Evolutionary conservation across 37 sponge, comb jelly and placozoan species (phyloP), one percentile per base, ranked within the genome.

Genomic region (Bolinopsis microptera): DNA sequence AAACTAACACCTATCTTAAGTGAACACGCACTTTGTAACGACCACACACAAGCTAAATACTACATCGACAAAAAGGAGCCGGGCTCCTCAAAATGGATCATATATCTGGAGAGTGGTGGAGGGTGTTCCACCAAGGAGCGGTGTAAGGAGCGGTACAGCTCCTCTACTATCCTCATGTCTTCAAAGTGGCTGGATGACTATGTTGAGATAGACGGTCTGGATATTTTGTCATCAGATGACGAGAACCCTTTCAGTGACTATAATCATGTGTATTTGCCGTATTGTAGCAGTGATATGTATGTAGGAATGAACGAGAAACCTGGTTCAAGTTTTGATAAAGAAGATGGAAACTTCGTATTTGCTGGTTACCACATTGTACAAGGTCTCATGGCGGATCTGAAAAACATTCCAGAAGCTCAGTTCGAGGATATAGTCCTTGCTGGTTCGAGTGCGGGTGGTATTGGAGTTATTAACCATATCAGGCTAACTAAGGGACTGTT

Each of bases 31-130:
- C 69, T 94, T 25, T 96, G 96, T 95, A 95, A 95, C 72, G 96
- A 96, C 93, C 86, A 74, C 72, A 48, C 69, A 18, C 38, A 27
- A 38, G 95, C 94, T n/a, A 30, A 69, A 21, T 94, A 93, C 77
- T 94, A 92, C 39, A 69, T 38, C 30, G 75, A 38, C 34, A 39
- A 32, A 2, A 33, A 30, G 28, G 36, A 9, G 1, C 28, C 23
- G 5, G 32, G 5, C 41, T 27, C 38, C 8, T 30, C 34, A 27
- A 35, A 70, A n/a, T 97, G 96, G 96, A 75, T 96, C 27, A 93
- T 96, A 0, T 94, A 90, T 70, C 94, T 97, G 32, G 97, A 96
- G 69, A 94, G 97, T 27, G 97, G 97, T 28, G 95, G 96, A 18
- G 96, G 96, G 24, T 97, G 97, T 77, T 94, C 92, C 8, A 92